Percentiles rank a stretch among this genome's conserved stretches.
phyloP scores from a whole-genome alignment of 2,113 vertebrate species.

The Psilopsiagon aymara region DNA sequence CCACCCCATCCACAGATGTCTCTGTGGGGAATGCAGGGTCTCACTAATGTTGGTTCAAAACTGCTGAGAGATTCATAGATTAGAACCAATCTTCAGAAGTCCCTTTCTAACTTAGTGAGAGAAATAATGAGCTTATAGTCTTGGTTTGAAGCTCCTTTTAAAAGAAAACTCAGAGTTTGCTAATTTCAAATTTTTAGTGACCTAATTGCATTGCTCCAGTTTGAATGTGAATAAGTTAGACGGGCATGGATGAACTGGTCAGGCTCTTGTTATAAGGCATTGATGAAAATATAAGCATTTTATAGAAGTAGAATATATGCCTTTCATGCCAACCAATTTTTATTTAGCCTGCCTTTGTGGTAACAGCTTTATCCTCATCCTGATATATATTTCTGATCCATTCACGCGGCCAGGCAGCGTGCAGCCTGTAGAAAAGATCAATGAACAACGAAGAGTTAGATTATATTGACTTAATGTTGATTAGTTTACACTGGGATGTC shows the following conservation, averaged over 20 bases:
- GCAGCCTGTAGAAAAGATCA: constrained; percentile 48
- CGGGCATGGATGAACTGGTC: not conserved
- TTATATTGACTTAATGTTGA: constrained; percentile 66
- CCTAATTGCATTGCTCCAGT: not conserved
- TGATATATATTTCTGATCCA: not conserved
- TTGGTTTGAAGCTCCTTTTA: not conserved
- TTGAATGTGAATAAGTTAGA: not conserved
- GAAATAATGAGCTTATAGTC: not conserved
- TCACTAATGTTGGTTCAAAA: not conserved
- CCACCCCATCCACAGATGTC: no score
- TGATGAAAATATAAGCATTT: not conserved
- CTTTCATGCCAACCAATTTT: not conserved
- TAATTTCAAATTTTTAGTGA: not conserved
- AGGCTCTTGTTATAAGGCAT: not conserved
- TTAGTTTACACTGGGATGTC: constrained; percentile 58
- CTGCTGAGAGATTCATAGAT: accelerated
- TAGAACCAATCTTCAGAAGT: not conserved
- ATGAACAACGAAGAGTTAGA: constrained; percentile 39
- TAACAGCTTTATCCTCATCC: constrained; percentile 9
- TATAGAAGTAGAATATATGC: not conserved
- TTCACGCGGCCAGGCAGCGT: not conserved
- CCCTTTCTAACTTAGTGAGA: not conserved
- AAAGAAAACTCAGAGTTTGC: not conserved
- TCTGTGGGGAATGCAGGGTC: not conserved
- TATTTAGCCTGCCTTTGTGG: not conserved